Percentiles rank a stretch among this genome's conserved stretches.
phyloP scores from a whole-genome alignment of 2,113 vertebrate genomes.

The rabbit (Oryctolagus cuniculus) region DNA sequence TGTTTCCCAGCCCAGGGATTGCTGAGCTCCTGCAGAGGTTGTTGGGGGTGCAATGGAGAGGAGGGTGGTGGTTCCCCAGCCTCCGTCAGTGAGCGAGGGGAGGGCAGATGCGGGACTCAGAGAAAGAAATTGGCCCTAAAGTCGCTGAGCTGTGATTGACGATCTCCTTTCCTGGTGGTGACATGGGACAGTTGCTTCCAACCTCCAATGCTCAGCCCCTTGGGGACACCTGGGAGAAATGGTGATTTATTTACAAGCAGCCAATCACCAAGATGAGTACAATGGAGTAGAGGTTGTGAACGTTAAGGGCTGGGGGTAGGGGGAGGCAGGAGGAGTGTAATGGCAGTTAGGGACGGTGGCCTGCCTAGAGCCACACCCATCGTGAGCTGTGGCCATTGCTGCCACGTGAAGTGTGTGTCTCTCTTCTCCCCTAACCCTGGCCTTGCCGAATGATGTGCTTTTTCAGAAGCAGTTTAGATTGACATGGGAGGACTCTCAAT shows the following conservation, averaged over 20 bases:
- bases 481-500: neutral
- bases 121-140: neutral
- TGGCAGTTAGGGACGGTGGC: neutral
- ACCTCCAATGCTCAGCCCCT: neutral
- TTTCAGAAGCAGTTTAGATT: neutral
- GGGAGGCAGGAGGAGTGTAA: neutral
- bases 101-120: neutral
- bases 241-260: neutral
- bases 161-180: neutral
- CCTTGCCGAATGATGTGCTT: neutral
- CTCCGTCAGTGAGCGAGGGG: too few relatives aligned
- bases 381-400: fast-evolving
- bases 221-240: neutral
- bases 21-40: neutral
- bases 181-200: neutral
- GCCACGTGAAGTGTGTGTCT: neutral
- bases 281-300: neutral
- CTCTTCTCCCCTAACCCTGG: neutral
- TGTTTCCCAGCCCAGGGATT: neutral
- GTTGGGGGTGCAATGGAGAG: neutral
- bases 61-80: neutral
- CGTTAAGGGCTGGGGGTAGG: neutral
- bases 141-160: neutral
- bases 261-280: neutral
- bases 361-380: too few relatives aligned